Evolutionary conservation across 2,888 invertebrate genomes (phyloP), one percentile per base, ranked within the genome.

Genomic region (Marasmarcha lunaedactyla): DNA sequence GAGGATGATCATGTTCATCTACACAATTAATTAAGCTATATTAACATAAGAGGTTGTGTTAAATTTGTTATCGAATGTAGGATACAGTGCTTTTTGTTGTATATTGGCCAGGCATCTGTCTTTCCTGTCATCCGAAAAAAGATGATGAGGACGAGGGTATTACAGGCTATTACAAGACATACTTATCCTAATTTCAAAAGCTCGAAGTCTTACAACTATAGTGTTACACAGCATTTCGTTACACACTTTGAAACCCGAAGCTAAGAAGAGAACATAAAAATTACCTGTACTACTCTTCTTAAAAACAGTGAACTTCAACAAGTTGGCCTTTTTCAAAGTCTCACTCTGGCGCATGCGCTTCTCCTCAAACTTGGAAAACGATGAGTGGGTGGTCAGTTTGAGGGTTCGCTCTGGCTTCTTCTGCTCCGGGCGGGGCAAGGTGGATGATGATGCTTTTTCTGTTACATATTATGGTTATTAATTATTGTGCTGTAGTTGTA

Each of bases 361-460:
- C 65, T 95, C 94, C 59, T 94, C 93, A 63, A 94, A 94, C 71
- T 92, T 92, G 33, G 90, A 87, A 71, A 94, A 94, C 1, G 89
- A 79, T 0, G 79, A 78, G 48, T 78, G 63, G 0, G 77, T 59
- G 1, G 71, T 49, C 26, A 72, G 84, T 37, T 86, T 73, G 14
- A 81, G 57, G 1, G 78, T 63, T 14, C 79, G 81, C 26, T 79
- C 79, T 0, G 71, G 57, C 40, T 78, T 78, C 50, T 72, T 73
- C 43, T 56, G 56, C 30, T 77, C 81, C 1, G 70, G 70, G 42
- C 63, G 68, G 0, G 81, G 81, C 11, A 81, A 53, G 0, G 81
- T 81, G 0, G 34, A 34, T 34, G 71, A 59, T 2, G 78, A 69
- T 1, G 71, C 71, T 54, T 76, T 83, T 42, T 77, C 81, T 77